Evolutionary conservation across 2,797 vertebrate species (phyloP), one percentile per base, ranked within the genome.

Genomic region (Melanotaenia trifasciata): DNA sequence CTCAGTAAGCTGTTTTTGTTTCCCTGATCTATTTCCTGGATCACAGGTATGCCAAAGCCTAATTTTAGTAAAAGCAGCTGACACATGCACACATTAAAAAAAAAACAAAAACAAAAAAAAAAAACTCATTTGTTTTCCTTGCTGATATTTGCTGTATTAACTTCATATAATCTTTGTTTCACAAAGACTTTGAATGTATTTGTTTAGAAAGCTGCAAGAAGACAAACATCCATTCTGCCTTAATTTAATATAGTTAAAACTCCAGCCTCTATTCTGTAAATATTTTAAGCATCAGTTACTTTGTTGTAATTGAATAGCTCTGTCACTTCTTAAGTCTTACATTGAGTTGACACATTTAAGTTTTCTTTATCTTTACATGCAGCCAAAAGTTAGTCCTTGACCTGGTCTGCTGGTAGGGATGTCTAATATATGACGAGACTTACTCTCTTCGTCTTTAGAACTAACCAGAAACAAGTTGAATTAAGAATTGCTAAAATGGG

Each of bases 21-120:
- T 76, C 80, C 33, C 59, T 72, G 38, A 56, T 78, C 18, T 61
- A 18, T 75, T 83, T 90, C 74, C 60, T 81, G 70, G 59, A 76
- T 61, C 43, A 53, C 59, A 8, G 5, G 64, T 57, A 26, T 65
- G 64, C 18, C 28, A 51, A 50, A 70, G 36, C 35, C 26, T 72
- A 1, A 2, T 5, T 32, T 38, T 32, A 36, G 36, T 43, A 54
- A 30, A 60, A 28, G 30, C 26, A 36, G 22, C 45, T 5, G 7
- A 24, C 30, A 57, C 24, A 36, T 51, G 13, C 18, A 13, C 14
- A 58, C 16, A 16, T 20, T 20, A 18, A 45, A 45, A 45, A 18
- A 16, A 38, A 16, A 43, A 16, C 1, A 13, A 43, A 13, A 43
- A 35, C 14, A 51, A 32, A 61, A 18, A 54, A 56, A 13, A 1